Evolutionary conservation across 2,888 invertebrate genomes (phyloP).

Genomic region (Gastracanthus pulcherrimus): DNA sequence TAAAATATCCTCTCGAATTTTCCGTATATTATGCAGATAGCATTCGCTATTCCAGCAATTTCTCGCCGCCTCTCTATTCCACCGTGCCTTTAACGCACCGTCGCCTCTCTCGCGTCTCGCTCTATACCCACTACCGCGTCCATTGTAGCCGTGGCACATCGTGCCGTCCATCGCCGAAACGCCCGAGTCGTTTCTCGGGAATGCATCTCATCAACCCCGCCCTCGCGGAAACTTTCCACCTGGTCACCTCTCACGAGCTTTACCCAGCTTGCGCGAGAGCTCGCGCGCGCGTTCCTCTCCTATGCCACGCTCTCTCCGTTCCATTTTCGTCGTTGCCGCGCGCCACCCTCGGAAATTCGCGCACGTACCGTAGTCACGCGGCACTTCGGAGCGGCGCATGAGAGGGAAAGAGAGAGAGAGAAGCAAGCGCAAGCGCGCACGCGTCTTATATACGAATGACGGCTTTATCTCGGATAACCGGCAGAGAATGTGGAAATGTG

Average conservation of each 20-base stretch:
- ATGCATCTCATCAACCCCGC: slow-evolving; percentile 69
- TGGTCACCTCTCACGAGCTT: slow-evolving; percentile 63
- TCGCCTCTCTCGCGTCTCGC: too few relatives aligned
- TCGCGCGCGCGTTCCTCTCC: background rate
- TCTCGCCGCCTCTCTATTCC: slow-evolving; percentile 55
- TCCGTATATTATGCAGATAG: slow-evolving; percentile 46
- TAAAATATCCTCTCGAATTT: slow-evolving; percentile 36
- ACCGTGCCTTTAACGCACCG: slow-evolving; percentile 57
- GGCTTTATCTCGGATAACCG: slow-evolving; percentile 59
- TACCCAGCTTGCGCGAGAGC: slow-evolving; percentile 40
- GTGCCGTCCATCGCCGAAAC: slow-evolving; percentile 34
- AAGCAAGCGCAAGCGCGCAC: slow-evolving; percentile 38
- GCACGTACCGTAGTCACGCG: slow-evolving; percentile 60
- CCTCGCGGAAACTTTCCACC: slow-evolving; percentile 62
- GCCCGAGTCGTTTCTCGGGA: slow-evolving; percentile 62
- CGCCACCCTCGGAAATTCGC: slow-evolving; percentile 61
- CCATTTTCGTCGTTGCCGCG: slow-evolving; percentile 13
- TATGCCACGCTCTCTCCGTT: slow-evolving; percentile 8
- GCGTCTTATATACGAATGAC: slow-evolving; percentile 62
- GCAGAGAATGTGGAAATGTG: slow-evolving; percentile 50
- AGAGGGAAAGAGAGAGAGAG: too few relatives aligned
- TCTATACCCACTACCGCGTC: background rate
- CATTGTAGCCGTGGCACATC: slow-evolving; percentile 38
- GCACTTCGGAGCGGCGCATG: too few relatives aligned
- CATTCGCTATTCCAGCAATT: slow-evolving; percentile 49